These are phyloP conservation scores for Notolabrus celidotus DNA, from an alignment of 2,797 vertebrate species.

Conservation along the genomic window DNA sequence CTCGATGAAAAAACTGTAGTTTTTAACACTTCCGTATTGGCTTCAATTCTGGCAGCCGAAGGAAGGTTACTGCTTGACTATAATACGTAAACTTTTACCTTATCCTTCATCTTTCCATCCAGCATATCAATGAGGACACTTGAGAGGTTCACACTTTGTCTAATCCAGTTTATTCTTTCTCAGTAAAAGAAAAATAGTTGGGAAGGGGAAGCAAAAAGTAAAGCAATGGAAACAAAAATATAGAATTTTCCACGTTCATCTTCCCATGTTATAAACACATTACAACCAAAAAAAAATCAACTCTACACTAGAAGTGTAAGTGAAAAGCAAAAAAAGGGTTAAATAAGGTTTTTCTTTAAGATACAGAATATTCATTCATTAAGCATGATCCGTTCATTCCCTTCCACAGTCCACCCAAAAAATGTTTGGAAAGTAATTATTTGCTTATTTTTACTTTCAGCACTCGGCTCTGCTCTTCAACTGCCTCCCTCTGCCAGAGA, in stretches of 20 bases:
- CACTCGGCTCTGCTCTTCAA: conserved; percentile 37
- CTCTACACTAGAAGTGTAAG: conserved; percentile 78
- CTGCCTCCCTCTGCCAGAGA: conserved; percentile 34
- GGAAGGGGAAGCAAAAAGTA: conserved; percentile 68
- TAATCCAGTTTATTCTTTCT: conserved; percentile 88
- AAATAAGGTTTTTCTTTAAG: conserved; percentile 82
- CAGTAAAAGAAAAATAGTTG: conserved; percentile 76
- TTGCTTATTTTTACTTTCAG: conserved; percentile 65
- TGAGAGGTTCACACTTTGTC: conserved; percentile 68
- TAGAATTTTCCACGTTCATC: conserved; percentile 74
- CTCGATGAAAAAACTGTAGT: too few species aligned
- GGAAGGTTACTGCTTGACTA: too few species aligned
- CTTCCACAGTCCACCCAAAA: conserved; percentile 70
- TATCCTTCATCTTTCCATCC: neutral
- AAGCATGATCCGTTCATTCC: conserved; percentile 56
- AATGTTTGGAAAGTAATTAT: conserved; percentile 61
- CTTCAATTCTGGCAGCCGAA: too few species aligned
- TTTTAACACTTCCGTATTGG: too few species aligned
- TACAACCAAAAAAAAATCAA: conserved; percentile 72
- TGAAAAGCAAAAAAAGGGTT: conserved; percentile 79
- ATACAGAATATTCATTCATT: conserved; percentile 79
- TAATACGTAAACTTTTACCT: too few species aligned
- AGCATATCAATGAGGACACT: conserved; percentile 50
- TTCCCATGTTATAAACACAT: conserved; percentile 76
- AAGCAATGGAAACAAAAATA: conserved; percentile 78